Conservation (phyloP, 2,888 invertebrate genomes). For the Polymixis lichenea region DNA sequence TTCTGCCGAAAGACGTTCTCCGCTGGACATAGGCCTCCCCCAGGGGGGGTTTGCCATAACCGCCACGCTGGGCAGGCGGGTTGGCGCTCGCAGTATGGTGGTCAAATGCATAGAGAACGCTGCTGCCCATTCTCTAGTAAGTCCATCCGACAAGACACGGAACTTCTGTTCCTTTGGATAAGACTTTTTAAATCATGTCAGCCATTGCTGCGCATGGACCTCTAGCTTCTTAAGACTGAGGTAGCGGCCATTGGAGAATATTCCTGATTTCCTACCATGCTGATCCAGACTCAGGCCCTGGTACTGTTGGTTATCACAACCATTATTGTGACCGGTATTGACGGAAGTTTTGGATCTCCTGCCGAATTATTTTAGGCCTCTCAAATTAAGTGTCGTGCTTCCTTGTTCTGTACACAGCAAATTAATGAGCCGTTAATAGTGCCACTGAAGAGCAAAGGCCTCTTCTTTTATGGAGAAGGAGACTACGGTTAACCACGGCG, state of each 20-base stretch:
- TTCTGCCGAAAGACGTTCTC: too few species aligned
- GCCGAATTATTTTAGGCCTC: background rate
- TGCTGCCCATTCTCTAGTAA: too few species aligned
- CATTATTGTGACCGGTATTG: background rate
- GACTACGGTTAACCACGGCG: background rate
- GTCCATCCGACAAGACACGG: too few species aligned
- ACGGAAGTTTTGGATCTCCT: background rate
- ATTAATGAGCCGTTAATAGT: too few species aligned
- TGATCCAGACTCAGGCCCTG: background rate
- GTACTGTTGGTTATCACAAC: background rate
- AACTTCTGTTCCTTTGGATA: too few species aligned
- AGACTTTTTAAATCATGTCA: too few species aligned
- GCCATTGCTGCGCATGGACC: background rate
- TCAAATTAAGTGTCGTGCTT: background rate
- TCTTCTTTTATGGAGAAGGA: too few species aligned
- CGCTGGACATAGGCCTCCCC: too few species aligned
- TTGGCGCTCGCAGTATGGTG: too few species aligned
- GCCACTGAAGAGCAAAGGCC: background rate
- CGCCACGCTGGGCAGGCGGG: too few species aligned
- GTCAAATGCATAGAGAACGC: too few species aligned
- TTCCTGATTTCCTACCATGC: background rate
- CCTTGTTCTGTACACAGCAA: background rate
- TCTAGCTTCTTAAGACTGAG: background rate
- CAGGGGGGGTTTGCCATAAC: too few species aligned
- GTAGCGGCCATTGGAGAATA: background rate